Base-by-base conservation (phyloP, 2,888 invertebrate genomes). In the Falcaria lacertinaria region DNA sequence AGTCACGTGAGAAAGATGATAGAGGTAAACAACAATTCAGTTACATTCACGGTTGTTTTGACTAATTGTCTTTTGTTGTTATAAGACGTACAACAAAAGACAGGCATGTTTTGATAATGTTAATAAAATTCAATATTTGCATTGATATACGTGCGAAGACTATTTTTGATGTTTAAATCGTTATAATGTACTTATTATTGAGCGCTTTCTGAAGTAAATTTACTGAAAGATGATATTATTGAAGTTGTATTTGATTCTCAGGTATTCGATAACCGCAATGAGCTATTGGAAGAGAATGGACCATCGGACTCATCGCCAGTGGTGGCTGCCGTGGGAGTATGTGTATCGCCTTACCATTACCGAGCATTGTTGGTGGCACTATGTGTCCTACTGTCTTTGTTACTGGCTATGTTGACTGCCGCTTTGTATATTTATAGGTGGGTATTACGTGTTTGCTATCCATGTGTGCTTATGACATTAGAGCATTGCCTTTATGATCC, bases 1-100 rank as follows among this genome's bases (percentile, higher is more conserved):
- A 96, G 96, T 71, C 95, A 94, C 72, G 96, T 97, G 22, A 89
- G 96, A 52, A 96, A 96, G 88, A 96, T 96, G 95, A 96, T 96
- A 56, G 95, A 96, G 91, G 96, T 95, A 79, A 71, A 6, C 25
- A 25, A 19, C 19, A 19, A 19, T 7, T 22, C 22, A 22, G n/a
- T n/a, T 22, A 22, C 7, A 22, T 22, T 22, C 6, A 22, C 3
- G 5, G 22, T 22, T 22, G 1, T 22, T 22, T 6, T 22, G 7
- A 22, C 22, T 22, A n/a, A n/a, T n/a, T 22, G 7, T 22, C 22
- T 22, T 22, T 1, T 28, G 7, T 11, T 28, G 7, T 11, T 11
- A 28, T 11, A 28, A 28, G 11, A 11, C 7, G 3, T 28, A 4
- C 6, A 11, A 28, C 22, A 2, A 22, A 22, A 22, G 2, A 7